Percentiles rank a stretch among this genome's conserved stretches.
Conservation (phyloP, 53 echinoderm and acorn worm genomes). For the Holothuria scabra region DNA sequence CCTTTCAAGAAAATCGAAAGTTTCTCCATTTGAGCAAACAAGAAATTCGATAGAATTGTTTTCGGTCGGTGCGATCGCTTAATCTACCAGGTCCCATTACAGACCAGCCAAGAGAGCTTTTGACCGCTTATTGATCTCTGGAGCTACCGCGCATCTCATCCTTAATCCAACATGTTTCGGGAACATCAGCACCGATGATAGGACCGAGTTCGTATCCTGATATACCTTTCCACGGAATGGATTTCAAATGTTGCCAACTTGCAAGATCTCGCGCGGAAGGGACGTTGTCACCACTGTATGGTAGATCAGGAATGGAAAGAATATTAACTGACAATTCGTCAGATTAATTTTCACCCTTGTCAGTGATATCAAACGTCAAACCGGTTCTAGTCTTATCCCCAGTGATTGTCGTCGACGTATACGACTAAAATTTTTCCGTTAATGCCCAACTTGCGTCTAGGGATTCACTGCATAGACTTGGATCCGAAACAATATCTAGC, state of each 20-base stretch:
- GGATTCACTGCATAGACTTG: slow-evolving; percentile 52
- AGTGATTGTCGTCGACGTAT: slow-evolving; percentile 56
- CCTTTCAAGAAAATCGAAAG: slow-evolving; percentile 44
- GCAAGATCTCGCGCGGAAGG: slow-evolving; percentile 37
- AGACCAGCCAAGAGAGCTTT: slow-evolving; percentile 49
- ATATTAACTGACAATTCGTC: slow-evolving; percentile 37
- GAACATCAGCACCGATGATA: slow-evolving; percentile 50
- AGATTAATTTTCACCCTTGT: slow-evolving; percentile 51
- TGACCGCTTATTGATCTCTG: slow-evolving; percentile 50
- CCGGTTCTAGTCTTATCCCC: slow-evolving; percentile 47
- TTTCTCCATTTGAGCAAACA: slow-evolving; percentile 26
- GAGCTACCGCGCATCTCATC: slow-evolving; percentile 50
- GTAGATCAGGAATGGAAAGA: slow-evolving; percentile 50
- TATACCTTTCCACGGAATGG: slow-evolving; percentile 11
- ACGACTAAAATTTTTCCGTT: slow-evolving; percentile 42
- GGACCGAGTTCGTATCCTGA: slow-evolving; percentile 25
- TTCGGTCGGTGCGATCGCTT: background rate
- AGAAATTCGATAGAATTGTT: slow-evolving; percentile 39
- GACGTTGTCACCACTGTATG: slow-evolving; percentile 23
- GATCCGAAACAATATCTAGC: slow-evolving; percentile 53
- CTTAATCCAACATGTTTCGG: slow-evolving; percentile 56
- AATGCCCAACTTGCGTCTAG: slow-evolving; percentile 24
- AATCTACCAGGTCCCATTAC: slow-evolving; percentile 45
- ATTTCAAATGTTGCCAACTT: slow-evolving; percentile 50
- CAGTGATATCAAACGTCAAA: slow-evolving; percentile 35